Conservation (phyloP, 2,113 vertebrate species). For the Sapajus apella region DNA sequence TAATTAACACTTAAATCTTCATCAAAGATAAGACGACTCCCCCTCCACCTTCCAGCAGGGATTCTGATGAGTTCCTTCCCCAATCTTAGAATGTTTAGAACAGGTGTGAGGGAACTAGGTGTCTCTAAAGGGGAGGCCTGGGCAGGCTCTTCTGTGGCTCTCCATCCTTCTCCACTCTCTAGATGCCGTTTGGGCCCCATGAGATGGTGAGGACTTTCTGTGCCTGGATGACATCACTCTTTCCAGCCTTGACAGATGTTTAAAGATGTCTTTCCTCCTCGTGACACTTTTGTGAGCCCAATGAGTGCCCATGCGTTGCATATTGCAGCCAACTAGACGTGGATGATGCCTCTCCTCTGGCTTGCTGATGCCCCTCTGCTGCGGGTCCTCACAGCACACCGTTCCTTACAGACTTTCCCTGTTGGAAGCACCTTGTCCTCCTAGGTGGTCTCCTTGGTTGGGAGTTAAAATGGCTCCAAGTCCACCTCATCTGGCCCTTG, state of each 20-base stretch:
- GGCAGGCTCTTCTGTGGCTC: background rate
- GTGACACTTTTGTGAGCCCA: background rate
- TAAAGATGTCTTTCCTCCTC: background rate
- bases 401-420: background rate
- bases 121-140: background rate
- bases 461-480: background rate
- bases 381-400: too few species aligned
- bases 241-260: background rate
- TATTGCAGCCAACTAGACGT: background rate
- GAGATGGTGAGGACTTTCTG: background rate
- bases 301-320: background rate
- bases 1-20: background rate
- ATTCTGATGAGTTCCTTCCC: background rate
- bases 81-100: background rate
- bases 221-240: background rate
- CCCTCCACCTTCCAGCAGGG: too few species aligned
- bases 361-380: background rate
- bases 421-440: background rate
- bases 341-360: background rate
- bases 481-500: background rate
- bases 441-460: background rate
- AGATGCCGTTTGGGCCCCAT: too few species aligned
- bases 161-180: accelerated
- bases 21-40: background rate
- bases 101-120: background rate